Conservation (phyloP, 1,140 invertebrate species). For the Trypoxylus dichotomus region DNA sequence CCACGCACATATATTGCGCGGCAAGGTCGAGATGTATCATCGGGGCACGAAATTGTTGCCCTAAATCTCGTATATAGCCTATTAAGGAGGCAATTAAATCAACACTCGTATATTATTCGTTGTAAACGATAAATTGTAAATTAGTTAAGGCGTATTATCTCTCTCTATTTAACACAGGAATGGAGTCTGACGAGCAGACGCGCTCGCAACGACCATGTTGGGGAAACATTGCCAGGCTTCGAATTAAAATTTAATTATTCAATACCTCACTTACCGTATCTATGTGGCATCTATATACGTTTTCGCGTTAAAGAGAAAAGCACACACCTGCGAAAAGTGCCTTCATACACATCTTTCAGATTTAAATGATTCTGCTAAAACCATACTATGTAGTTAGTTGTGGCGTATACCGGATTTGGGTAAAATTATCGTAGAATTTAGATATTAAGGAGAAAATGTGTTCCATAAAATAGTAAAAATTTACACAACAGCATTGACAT, state of each 20-base stretch:
- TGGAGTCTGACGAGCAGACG: neutral
- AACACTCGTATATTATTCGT: conserved; percentile 11
- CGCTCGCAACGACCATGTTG: neutral
- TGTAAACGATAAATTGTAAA: conserved; percentile 17
- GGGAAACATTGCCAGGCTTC: neutral
- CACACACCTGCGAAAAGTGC: too few species aligned
- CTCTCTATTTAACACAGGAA: neutral
- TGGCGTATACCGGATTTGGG: too few species aligned
- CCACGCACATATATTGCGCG: neutral
- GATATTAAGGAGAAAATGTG: too few species aligned
- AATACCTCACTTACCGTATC: neutral
- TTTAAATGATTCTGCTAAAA: too few species aligned
- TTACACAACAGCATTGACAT: too few species aligned
- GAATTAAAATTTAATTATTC: conserved; percentile 25
- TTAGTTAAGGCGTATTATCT: conserved; percentile 14
- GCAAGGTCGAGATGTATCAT: neutral
- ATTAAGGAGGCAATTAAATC: conserved; percentile 22
- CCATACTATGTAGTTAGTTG: too few species aligned
- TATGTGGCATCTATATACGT: too few species aligned
- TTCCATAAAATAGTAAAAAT: too few species aligned
- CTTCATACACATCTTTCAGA: too few species aligned
- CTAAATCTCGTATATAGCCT: conserved; percentile 17
- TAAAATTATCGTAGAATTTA: too few species aligned
- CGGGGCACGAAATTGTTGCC: neutral
- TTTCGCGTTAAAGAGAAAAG: too few species aligned